Base-by-base conservation (phyloP, 2,888 invertebrate species). In the Mamestra brassicae region DNA sequence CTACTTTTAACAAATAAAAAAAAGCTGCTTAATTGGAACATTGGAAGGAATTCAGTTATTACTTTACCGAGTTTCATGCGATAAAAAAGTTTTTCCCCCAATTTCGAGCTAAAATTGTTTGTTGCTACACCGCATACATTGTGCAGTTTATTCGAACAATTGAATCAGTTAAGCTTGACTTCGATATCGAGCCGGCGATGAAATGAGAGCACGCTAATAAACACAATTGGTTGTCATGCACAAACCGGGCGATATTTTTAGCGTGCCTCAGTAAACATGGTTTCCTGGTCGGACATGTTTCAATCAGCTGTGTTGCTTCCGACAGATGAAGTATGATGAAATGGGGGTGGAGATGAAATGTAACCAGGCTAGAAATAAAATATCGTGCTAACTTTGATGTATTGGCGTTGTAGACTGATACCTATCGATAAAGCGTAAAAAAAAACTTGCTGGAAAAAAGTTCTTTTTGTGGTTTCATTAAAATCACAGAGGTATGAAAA, bases 181-280 rank as follows among this genome's bases (percentile, higher is more conserved):
- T 55, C 64, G 17, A 38, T 78, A 78, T 57, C 17, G 61, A 62
- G 61, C 68, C 68, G 11, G 70, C 61, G 45, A 64, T 74, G 76
- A 68, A 78, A 79, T 78, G 74, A 71, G 64, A 61, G 54, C 75
- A 61, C 64, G 70, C 76, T 85, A 84, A 87, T 85, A 84, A 85
- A 86, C 75, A 84, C 84, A 80, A 85, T 88, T 72, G 70, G 70
- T 76, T 74, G 70, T 68, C 57, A 71, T 70, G 68, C 58, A 72
- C 74, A 70, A 76, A 60, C 71, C 47, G 36, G 42, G 36, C 78
- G 50, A 45, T 52, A 61, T 81, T 82, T 80, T 81, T 66, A 0
- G 57, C 54, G 66, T 47, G 50, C 17, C 57, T 72, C 55, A 42
- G 61, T 63, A 47, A 71, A 75, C 50, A 69, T 54, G 65, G 76